Percentiles rank a stretch among this genome's conserved stretches.
Conservation (phyloP, 2,797 vertebrate genomes). For the Gymnothorax reevesii region DNA sequence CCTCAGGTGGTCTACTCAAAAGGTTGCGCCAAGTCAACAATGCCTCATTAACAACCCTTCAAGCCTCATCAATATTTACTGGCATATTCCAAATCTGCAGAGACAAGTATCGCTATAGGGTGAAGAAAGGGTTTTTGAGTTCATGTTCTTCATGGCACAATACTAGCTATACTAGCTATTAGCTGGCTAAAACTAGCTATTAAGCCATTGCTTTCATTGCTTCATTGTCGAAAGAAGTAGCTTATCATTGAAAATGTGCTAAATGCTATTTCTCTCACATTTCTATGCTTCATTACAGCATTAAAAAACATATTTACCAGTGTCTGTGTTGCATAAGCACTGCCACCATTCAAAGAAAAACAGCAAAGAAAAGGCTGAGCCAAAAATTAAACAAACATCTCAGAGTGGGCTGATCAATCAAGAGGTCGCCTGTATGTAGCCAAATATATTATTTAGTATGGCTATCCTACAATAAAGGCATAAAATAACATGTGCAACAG, state of each 20-base stretch:
- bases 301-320: neutral
- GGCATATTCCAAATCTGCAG: conserved; percentile 5
- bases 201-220: neutral
- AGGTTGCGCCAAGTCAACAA: conserved; percentile 47
- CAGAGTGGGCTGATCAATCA: neutral
- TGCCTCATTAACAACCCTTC: conserved; percentile 33
- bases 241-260: neutral
- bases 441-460: neutral
- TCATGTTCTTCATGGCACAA: neutral
- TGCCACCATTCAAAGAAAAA: neutral
- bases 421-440: neutral
- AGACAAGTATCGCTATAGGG: neutral
- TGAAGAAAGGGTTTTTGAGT: neutral
- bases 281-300: neutral
- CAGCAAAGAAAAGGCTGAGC: neutral
- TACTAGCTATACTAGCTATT: too few species aligned
- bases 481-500: neutral
- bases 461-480: conserved; percentile 12
- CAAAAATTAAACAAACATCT: neutral
- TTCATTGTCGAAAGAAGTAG: neutral
- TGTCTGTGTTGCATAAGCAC: neutral
- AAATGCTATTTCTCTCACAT: neutral
- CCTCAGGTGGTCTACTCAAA: conserved; percentile 38
- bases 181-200: neutral
- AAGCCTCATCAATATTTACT: conserved; percentile 5